Evolutionary conservation across 2,113 vertebrate species (phyloP), one percentile per base, ranked within the genome.

Genomic region (Cyprinodon brontotheroides): DNA sequence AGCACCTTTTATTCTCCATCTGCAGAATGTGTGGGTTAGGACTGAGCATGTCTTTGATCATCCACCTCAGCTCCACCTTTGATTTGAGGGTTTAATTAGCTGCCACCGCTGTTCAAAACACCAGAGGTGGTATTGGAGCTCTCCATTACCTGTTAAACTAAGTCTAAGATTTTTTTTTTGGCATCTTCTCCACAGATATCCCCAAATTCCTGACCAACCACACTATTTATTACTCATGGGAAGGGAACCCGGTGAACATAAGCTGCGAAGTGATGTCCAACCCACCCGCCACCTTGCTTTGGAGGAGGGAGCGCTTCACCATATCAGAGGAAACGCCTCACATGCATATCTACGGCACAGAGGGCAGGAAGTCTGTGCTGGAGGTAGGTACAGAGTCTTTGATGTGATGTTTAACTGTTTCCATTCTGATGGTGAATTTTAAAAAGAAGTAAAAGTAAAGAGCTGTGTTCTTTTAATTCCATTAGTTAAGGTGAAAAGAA

Each of bases 181-280:
- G 0, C 72, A 3, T 84, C 7, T 47, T 77, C 78, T 38, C 77
- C 71, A 90, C 91, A 99, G 98, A 99, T 93, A 96, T 97, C 78
- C 98, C 98, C 36, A 97, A 96, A 78, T 98, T 99, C 86, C 89
- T 96, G 85, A 97, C 94, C 92, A 98, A 98, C 89, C 96, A 97
- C 89, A 98, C 96, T 40, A 95, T 96, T 76, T 98, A 94, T 83
- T 99, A 97, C 83, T 99, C 97, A 5, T 99, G 98, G 98, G 97
- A 99, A 93, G 97, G 97, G 39, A 99, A 99, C 91, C 95, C 97
- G 0, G 96, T 99, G 80, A 99, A 99, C 89, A 97, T 99, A 78
- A 99, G 96, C 89, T 99, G 98, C 75, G 96, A 98, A 69, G 97
- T 98, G 70, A 92, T 95, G 78, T 97, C 98, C 70, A 99, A 99